Evolutionary conservation across 1,140 invertebrate genomes (phyloP), one percentile per base, ranked within the genome.

Genomic region (Atta texana): DNA sequence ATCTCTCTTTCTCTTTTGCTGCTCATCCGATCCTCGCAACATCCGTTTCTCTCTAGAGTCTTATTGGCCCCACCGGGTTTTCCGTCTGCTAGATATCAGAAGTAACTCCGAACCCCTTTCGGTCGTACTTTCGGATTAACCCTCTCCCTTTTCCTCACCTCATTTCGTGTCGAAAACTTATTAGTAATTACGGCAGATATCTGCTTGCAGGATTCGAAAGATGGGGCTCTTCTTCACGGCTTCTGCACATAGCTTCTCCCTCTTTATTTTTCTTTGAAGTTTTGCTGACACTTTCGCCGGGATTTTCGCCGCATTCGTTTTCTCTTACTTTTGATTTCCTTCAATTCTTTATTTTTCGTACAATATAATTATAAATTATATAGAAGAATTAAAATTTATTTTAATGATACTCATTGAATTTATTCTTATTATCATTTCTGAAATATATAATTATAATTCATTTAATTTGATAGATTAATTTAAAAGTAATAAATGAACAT

Each of bases 91-190:
- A 84, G 88, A 76, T 88, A 91, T 91, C 90, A 90, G 59, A 66
- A 72, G 72, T 80, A 71, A 74, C 82, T 86, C 49, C 75, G 87
- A 92, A 92, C 91, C 92, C 93, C 92, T 93, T 93, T 93, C 80
- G 90, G 93, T 94, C 94, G 94, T 95, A 94, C 94, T 94, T 95
- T 94, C 87, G 93, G 94, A 95, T 95, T 95, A 95, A 95, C 94
- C 94, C 93, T 94, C 94, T 94, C 94, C 95, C 94, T 93, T 95
- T 94, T 95, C 94, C 94, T 94, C 94, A 94, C 94, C 94, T 95
- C 93, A 94, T 95, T 95, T 94, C 93, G 94, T 93, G 94, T 94
- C 94, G 94, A 95, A 95, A 95, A 95, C 94, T 95, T 95, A 95
- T 95, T 95, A 95, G 94, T 94, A 95, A 95, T 95, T 95, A 95